These are phyloP conservation scores for Andrena chrysosceles DNA, from an alignment of 2,888 invertebrate genomes.

Conservation along the genomic window DNA sequence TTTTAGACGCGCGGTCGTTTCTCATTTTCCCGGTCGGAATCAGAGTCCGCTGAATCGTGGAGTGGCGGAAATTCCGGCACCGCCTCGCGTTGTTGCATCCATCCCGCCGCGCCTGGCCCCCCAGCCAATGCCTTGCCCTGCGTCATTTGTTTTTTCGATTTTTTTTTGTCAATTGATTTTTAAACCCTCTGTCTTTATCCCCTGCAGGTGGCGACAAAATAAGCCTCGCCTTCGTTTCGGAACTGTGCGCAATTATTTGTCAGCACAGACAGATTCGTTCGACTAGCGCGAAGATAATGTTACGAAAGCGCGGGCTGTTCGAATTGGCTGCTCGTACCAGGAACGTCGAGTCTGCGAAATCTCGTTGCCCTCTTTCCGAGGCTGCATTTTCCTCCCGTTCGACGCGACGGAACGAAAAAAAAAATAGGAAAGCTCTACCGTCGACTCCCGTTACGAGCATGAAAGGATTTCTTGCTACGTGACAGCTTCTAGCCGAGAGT, in stretches of 20 bases:
- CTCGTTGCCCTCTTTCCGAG: background rate
- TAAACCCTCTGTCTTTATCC: conserved; percentile 78
- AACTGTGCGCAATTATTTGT: conserved; percentile 4
- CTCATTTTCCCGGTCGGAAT: conserved; percentile 84
- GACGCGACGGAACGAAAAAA: background rate
- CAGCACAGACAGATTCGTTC: conserved; percentile 12
- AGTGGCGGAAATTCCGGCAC: conserved; percentile 85
- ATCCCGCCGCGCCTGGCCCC: conserved; percentile 84
- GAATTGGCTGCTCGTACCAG: conserved; percentile 50
- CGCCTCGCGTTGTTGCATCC: conserved; percentile 85
- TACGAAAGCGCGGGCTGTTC: conserved; percentile 36
- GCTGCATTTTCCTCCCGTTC: background rate
- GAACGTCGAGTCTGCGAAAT: conserved; percentile 15
- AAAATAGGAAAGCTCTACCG: no score
- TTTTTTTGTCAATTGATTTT: conserved; percentile 71
- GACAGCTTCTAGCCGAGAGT: conserved; percentile 26
- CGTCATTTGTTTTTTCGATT: conserved; percentile 74
- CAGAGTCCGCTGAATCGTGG: conserved; percentile 84
- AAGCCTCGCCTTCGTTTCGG: conserved; percentile 50
- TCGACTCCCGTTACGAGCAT: conserved; percentile 46
- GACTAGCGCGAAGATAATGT: conserved; percentile 3
- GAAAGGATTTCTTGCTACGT: conserved; percentile 49
- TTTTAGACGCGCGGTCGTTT: conserved; percentile 83
- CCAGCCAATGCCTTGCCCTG: conserved; percentile 84
- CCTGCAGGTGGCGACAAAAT: conserved; percentile 77